Evolutionary conservation across 2,113 vertebrate species (phyloP), one percentile per base, ranked within the genome.

Genomic region (Pogonocichla stellata): DNA sequence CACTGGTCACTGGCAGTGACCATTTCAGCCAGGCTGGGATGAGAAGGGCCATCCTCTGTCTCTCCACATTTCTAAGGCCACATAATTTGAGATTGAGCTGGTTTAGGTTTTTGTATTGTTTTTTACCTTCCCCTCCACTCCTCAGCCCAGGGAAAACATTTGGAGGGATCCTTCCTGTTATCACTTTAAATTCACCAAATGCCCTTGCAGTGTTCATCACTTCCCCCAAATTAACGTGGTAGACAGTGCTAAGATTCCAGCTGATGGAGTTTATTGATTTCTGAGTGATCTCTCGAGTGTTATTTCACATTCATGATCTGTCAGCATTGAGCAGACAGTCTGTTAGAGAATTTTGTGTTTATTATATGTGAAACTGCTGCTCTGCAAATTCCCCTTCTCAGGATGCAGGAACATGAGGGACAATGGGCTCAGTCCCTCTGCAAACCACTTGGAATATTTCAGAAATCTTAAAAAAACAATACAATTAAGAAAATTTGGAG

Each of bases 241-340:
- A 65, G 91, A 15, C 57, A 69, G 87, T n/a, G 69, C 70, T 80
- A 43, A 80, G 70, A 90, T 93, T 84, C 72, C 56, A 51, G 69
- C 81, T 95, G 96, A 96, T 96, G 50, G 92, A 88, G 82, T 82
- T 93, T 77, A 96, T 97, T 77, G 96, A 97, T 97, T 96, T 57
- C 81, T 73, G 65, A 84, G 93, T 78, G 91, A 91, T 97, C 91
- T 95, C 93, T 29, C 12, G 77, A 92, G 85, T 51, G 73, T 85
- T 84, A 57, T 79, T 96, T 90, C 77, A 80, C 84, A 80, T 85
- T 75, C 82, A 47, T 25, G 62, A 93, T 95, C 91, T 92, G 62
- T 87, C 75, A 84, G 80, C 48, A 22, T 23, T 83, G 87, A 42
- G 48, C 9, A 38, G 48, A 61, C 51, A 92, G 73, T 47, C 77